phyloP scores from a whole-genome alignment of 2,797 vertebrate genomes.

The Phataginus tricuspis region DNA sequence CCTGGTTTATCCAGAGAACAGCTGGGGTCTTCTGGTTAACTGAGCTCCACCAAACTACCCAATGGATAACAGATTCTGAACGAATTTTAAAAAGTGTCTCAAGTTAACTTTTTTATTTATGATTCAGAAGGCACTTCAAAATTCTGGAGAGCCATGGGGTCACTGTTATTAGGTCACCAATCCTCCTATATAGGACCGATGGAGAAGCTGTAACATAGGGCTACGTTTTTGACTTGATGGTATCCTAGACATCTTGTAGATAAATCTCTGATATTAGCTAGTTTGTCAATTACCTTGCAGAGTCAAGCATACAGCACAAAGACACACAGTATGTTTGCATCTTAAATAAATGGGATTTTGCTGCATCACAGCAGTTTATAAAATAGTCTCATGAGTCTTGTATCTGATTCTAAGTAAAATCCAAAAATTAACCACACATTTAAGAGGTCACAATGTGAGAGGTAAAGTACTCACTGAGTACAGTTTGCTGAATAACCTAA shows the following conservation, averaged over 20 bases:
- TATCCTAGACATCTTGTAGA: not conserved
- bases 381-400: conserved; percentile 49
- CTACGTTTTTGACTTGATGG: not conserved
- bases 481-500: not conserved
- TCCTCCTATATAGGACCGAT: not conserved
- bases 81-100: conserved; percentile 38
- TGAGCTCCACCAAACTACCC: conserved; percentile 56
- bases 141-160: conserved; percentile 64
- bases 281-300: not conserved
- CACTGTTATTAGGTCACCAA: not conserved
- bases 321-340: conserved; percentile 16
- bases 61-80: conserved; percentile 67
- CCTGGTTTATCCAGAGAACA: conserved; percentile 46
- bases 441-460: conserved; percentile 54
- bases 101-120: conserved; percentile 56
- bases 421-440: not conserved
- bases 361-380: conserved; percentile 63
- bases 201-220: not conserved
- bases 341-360: conserved; percentile 49
- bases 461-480: conserved; percentile 69
- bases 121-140: conserved; percentile 81
- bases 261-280: not conserved
- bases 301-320: conserved; percentile 18
- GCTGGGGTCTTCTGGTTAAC: conserved; percentile 56
- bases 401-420: conserved; percentile 52